A percentile compares a stretch with the other conserved stretches of the same genome.
Conservation (phyloP, 2,888 invertebrate species). For the Fragum sueziense region DNA sequence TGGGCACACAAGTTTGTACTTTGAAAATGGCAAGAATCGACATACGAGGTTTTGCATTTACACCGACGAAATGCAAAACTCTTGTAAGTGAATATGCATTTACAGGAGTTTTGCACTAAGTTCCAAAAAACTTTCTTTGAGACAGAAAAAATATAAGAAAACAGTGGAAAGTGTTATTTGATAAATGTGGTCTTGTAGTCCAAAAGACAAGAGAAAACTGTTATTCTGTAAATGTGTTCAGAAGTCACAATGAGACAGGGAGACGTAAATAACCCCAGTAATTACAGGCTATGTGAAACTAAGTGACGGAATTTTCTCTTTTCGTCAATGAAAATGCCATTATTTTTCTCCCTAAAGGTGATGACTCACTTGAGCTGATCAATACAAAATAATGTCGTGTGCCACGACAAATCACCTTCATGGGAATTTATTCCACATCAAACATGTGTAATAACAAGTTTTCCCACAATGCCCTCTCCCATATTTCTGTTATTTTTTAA, state of each 20-base stretch:
- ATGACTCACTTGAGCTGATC: constrained; percentile 15
- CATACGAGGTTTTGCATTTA: no score
- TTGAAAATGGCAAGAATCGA: no score
- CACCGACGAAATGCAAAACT: no score
- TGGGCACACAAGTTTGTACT: no score
- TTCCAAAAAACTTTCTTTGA: no score
- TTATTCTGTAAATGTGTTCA: constrained; percentile 1
- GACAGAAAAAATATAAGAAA: no score
- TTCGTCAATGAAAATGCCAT: constrained; percentile 1
- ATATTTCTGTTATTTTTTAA: no score
- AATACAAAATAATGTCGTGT: constrained; percentile 11
- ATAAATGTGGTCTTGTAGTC: not conserved
- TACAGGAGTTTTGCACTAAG: no score
- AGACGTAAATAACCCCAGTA: constrained; percentile 2
- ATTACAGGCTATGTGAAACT: constrained; percentile 1
- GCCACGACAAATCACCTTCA: constrained; percentile 11
- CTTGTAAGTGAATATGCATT: no score
- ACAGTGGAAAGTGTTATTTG: no score
- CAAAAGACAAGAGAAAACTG: not conserved
- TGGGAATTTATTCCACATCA: constrained; percentile 12
- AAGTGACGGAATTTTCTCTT: not conserved
- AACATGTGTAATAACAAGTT: constrained; percentile 4
- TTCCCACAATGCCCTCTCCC: constrained; percentile 10
- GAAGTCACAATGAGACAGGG: not conserved
- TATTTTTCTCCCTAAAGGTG: constrained; percentile 2